phyloP scores from a whole-genome alignment of 2,888 invertebrate species.

The Tetragnatha montana region DNA sequence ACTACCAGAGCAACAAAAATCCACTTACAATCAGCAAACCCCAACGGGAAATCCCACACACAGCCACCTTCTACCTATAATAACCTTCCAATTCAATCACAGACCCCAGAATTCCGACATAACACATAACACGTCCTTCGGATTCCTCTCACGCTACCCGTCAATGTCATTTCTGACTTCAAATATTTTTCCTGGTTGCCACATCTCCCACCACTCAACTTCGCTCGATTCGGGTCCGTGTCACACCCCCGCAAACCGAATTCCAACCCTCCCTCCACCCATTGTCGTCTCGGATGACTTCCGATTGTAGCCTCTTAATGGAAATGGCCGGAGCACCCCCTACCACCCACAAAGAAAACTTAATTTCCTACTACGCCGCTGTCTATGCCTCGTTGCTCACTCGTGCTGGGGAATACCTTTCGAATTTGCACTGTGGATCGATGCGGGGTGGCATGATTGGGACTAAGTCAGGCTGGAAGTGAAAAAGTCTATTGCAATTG shows the following conservation, averaged over 20 bases:
- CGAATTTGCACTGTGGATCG: constrained; percentile 23
- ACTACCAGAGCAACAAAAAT: too few species aligned
- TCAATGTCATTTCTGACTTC: too few species aligned
- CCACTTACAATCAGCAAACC: too few species aligned
- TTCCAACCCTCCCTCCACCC: constrained; percentile 14
- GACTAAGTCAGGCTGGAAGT: too few species aligned
- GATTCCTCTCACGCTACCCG: too few species aligned
- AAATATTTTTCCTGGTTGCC: not conserved
- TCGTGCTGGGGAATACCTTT: constrained; percentile 3
- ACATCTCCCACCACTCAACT: constrained; percentile 4
- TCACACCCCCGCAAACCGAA: constrained; percentile 33
- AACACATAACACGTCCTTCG: too few species aligned
- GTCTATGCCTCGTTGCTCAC: constrained; percentile 36
- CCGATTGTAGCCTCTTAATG: constrained; percentile 53
- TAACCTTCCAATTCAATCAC: too few species aligned
- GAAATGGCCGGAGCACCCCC: constrained; percentile 29
- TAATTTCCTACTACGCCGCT: constrained; percentile 50
- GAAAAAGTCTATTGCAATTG: too few species aligned
- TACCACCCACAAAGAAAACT: constrained; percentile 28
- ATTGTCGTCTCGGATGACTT: constrained; percentile 38
- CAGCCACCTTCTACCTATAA: too few species aligned
- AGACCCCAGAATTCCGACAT: too few species aligned
- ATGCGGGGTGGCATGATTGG: not conserved
- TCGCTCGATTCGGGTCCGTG: constrained; percentile 18
- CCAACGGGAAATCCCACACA: too few species aligned